These are phyloP conservation scores for Valencia hispanica DNA, from an alignment of 2,797 vertebrate species.

Conservation along the genomic window DNA sequence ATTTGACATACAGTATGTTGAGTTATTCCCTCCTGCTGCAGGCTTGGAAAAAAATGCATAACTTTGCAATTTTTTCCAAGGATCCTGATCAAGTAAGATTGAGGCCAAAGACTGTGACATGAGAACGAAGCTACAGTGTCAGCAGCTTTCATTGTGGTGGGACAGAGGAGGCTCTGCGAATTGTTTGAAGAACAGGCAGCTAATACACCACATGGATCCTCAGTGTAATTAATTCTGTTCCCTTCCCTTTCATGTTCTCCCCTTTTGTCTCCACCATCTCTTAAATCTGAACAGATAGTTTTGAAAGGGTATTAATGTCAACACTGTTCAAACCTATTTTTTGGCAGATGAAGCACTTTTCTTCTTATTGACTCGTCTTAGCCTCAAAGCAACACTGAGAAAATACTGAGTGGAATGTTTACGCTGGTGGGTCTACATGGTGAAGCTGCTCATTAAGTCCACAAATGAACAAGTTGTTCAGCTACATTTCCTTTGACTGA, in stretches of 20 bases:
- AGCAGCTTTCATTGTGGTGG: slow-evolving; percentile 67
- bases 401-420: slow-evolving; percentile 21
- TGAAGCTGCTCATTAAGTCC: slow-evolving; percentile 58
- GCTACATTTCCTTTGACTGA: slow-evolving; percentile 57
- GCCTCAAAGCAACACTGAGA: slow-evolving; percentile 13
- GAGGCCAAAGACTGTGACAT: slow-evolving; percentile 62
- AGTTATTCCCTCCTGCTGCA: slow-evolving; percentile 34
- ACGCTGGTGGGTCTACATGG: slow-evolving; percentile 26
- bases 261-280: slow-evolving; percentile 19
- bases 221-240: slow-evolving; percentile 72
- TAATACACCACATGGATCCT: slow-evolving; percentile 63
- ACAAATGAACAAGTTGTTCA: neutral
- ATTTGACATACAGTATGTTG: slow-evolving; percentile 28
- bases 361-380: slow-evolving; percentile 14
- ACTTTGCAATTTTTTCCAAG: slow-evolving; percentile 65
- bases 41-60: slow-evolving; percentile 51
- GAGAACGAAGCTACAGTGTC: slow-evolving; percentile 63
- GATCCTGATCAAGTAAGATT: slow-evolving; percentile 67
- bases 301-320: slow-evolving; percentile 45
- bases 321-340: neutral
- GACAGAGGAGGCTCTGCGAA: slow-evolving; percentile 41
- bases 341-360: slow-evolving; percentile 15
- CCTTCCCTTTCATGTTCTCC: slow-evolving; percentile 46
- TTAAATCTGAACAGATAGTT: slow-evolving; percentile 38
- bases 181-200: slow-evolving; percentile 64